Base-by-base conservation (phyloP, 2,888 invertebrate genomes). In the Nomada hirtipes region DNA sequence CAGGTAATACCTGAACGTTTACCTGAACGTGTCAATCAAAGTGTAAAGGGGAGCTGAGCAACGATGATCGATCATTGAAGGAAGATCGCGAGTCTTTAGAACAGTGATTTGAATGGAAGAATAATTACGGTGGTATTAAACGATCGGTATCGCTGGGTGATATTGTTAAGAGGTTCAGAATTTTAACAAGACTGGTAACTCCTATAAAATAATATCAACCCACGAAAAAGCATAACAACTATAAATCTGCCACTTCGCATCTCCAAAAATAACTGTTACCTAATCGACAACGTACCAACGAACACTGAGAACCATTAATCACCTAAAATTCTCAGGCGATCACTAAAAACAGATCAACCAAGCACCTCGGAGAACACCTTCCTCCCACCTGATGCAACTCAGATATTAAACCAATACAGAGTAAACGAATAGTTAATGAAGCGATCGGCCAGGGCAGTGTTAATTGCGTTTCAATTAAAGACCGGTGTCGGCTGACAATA, bases 391-490 rank as follows among this genome's bases (percentile, higher is more conserved):
- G 20, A 61, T 42, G 20, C 36, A 36, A 7, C 36, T 36, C 7
- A 7, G 36, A 36, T 7, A 7, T 36, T 36, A 36, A 36, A 36
- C 9, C 36, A 4, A 4, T 36, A 7, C 36, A 36, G 36, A 7
- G 9, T 7, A 7, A 29, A 7, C 36, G 36, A 36, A 36, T 36
- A 36, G 36, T 7, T 73, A 77, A 77, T 73, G 64, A 77, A 77
- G 73, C 76, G 57, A 73, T 76, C 76, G 18, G n/a, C 18, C 4
- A 20, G 26, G 36, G 11, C 18, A 2, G 13, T 4, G 65, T 18
- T 57, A 57, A 68, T 68, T 42, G 36, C 55, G 47, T 18, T 44
- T 64, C 13, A 42, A 29, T 47, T 72, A 64, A 76, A 72, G 64
- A 50, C 20, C 59, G 10, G 11, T 42, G 59, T 59, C 65, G 65